These are phyloP conservation scores for Lucilia sericata DNA, from an alignment of 1,140 invertebrate genomes.

Conservation along the genomic window DNA sequence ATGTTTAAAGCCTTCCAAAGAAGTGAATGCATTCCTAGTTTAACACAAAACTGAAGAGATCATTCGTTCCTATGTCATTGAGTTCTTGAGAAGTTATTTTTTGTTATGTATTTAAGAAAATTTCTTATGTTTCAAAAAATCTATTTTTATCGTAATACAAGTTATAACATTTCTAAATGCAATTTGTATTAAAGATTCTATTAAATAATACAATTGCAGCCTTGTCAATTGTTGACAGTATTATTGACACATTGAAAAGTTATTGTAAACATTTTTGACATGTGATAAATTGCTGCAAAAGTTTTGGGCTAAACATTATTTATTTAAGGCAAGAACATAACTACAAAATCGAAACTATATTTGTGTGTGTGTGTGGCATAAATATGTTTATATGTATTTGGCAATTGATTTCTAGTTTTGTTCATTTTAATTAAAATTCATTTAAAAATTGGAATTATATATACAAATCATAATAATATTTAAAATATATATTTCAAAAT, in stretches of 20 bases:
- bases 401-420: neutral
- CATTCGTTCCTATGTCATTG: no score
- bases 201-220: constrained; percentile 17
- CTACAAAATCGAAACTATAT: no score
- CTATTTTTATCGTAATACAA: no score
- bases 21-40: no score
- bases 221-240: constrained; percentile 18
- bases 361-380: neutral
- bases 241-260: constrained; percentile 37
- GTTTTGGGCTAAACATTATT: neutral
- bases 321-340: neutral
- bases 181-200: neutral
- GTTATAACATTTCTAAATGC: no score
- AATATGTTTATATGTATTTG: neutral
- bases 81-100: no score
- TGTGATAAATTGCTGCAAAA: constrained; percentile 39
- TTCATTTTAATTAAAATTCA: neutral
- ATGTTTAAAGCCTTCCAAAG: no score
- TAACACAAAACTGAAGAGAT: no score
- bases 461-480: neutral
- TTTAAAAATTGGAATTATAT: neutral
- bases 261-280: constrained; percentile 40
- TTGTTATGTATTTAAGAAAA: no score
- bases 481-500: no score
- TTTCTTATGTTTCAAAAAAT: no score